Base-by-base conservation (phyloP, 2,888 invertebrate genomes). In the Mechanitis messenoides region DNA sequence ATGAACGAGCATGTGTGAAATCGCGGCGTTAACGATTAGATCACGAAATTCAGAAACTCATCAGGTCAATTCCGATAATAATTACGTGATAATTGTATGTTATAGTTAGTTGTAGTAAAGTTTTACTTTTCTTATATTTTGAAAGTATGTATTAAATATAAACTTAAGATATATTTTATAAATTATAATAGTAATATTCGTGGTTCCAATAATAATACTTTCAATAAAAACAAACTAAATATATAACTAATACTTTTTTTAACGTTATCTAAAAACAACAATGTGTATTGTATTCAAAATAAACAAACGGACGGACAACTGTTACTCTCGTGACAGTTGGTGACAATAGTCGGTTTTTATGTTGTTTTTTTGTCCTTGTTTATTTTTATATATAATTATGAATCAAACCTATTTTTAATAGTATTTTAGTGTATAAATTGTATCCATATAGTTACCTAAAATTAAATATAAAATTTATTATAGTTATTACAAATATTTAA, bases 281-380 rank as follows among this genome's bases (percentile, higher is more conserved):
- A 50, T 50, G 50, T 50, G 28, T 11, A 50, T 50, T 50, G 50
- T 50, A 50, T 50, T 50, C 50, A 50, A 50, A 50, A 50, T n/a
- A 50, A 50, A 50, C 50, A 50, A 31, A 50, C 31, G 7, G 50
- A 50, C 50, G 28, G 50, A 50, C 50, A 50, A 50, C 50, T 50
- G 50, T 50, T 50, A 50, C 50, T 50, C n/a, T 50, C 28, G 50
- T 50, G 50, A 50, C 50, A 50, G 50, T 50, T 50, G 50, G 50
- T 50, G 50, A 50, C 50, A 50, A 50, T 50, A 31, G 50, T 20
- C n/a, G 20, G 28, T 47, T 47, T 47, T 20, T 47, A 47, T 50
- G 28, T 50, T 31, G 50, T 50, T 28, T 31, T 31, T 50, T 28
- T 28, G 9, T 50, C 50, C 11, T 31, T 31, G 31, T 31, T 31